phyloP scores from a whole-genome alignment of 2,797 vertebrate species.

The Chiroxiphia lanceolata region DNA sequence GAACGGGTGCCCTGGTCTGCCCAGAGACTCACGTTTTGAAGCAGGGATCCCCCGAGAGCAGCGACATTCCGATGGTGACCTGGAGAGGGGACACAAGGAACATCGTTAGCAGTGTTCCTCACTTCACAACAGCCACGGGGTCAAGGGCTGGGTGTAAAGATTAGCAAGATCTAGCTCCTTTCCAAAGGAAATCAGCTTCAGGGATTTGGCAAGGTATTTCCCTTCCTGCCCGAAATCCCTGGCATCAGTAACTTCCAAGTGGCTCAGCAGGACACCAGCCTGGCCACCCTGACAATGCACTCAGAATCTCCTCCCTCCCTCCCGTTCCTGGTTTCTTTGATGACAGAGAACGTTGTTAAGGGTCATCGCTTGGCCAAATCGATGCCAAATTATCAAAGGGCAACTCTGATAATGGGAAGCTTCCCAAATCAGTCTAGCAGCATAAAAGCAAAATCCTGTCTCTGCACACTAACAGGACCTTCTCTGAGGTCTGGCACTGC shows the following conservation, averaged over 20 bases:
- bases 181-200: conserved; percentile 2
- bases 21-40: conserved; percentile 92
- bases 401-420: neutral
- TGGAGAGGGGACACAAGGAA: conserved; percentile 52
- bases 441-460: neutral
- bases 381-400: neutral
- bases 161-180: neutral
- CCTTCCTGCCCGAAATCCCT: neutral
- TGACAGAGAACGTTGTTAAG: neutral
- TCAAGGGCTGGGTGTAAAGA: neutral
- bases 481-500: neutral
- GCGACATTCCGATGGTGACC: conserved; percentile 95
- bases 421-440: neutral
- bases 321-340: neutral
- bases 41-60: conserved; percentile 95
- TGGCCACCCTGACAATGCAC: neutral
- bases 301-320: neutral
- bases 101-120: neutral
- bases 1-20: neutral
- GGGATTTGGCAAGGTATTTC: neutral
- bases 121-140: neutral
- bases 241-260: neutral
- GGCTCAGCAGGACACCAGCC: neutral
- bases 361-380: neutral
- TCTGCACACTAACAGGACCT: neutral